phyloP scores from a whole-genome alignment of 2,888 invertebrate species.

The Acheta domesticus region DNA sequence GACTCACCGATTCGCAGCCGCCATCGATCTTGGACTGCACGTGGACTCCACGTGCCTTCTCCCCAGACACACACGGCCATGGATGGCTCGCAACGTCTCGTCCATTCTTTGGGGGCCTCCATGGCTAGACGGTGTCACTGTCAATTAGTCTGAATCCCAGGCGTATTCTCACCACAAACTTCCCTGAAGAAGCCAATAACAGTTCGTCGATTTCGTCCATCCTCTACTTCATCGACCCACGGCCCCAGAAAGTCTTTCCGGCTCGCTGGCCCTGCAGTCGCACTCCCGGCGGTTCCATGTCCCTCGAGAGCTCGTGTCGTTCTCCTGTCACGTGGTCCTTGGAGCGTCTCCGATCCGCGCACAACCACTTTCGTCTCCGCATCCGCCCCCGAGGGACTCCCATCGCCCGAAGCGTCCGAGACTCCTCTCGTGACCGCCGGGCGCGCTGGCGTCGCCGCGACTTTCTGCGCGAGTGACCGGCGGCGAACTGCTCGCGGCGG shows the following conservation, averaged over 20 bases:
- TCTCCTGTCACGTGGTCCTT: neutral
- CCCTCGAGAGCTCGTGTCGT: neutral
- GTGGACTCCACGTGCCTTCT: neutral
- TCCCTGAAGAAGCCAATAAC: no score
- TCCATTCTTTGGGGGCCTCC: no score
- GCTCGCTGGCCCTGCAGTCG: neutral
- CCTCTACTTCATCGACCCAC: neutral
- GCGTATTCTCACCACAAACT: no score
- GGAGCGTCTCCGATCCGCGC: neutral
- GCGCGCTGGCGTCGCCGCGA: slow-evolving; percentile 8
- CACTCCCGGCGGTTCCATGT: neutral
- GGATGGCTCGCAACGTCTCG: no score
- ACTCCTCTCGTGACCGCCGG: neutral
- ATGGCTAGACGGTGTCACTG: no score
- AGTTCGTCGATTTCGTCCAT: no score
- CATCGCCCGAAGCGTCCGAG: neutral
- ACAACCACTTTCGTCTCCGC: neutral
- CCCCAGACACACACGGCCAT: neutral
- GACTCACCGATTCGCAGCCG: neutral
- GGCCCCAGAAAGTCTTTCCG: neutral
- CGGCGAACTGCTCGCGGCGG: slow-evolving; percentile 3
- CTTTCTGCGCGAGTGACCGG: slow-evolving; percentile 18
- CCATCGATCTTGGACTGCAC: neutral
- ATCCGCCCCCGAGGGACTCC: neutral
- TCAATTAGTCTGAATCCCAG: no score